Base-by-base conservation (phyloP, 1,140 invertebrate genomes). In the Zaprionus inermis region DNA sequence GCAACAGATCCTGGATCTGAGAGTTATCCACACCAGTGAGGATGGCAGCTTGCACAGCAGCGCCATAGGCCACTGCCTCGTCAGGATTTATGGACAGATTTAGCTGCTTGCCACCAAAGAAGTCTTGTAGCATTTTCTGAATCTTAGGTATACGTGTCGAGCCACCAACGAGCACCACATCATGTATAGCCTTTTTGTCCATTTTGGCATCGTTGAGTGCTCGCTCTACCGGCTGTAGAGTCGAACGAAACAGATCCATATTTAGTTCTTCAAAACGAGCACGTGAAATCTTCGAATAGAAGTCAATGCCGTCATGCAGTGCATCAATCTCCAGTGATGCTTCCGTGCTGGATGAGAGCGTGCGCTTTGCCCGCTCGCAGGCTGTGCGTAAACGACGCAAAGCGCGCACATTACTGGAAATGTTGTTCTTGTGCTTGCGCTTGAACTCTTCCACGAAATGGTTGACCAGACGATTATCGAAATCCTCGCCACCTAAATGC, bases 251-350 rank as follows among this genome's bases (percentile, higher is more conserved):
- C 36, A 98, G 93, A 93, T 98, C 97, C 75, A 96, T 95, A 90
- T 96, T 97, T 11, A 98, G 92, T 92, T 98, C 97, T 93, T 98
- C 97, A 90, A 97, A 97, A 49, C 96, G 93, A 1, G 97, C 97
- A 77, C 97, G 94, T 10, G 96, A 96, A 20, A 98, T 95, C 88
- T 95, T 97, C 0, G 97, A 96, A 92, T 97, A 97, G 91, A 97
- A 98, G 90, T 98, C 97, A 30, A 96, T 94, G 11, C 96, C 96
- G 68, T 96, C 95, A 71, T 95, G 94, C n/a, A 97, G 86, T 3
- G 96, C 95, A 91, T 96, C 95, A 49, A 96, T 95, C 93, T 96
- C 96, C 70, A 97, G 86, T 78, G 94, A 96, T 1, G 95, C 95
- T 93, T 95, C 95, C 1, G 95, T 94, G 80, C 94, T 95, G 1